Base-by-base conservation (phyloP, 2,888 invertebrate species). In the Itoplectis maculator region DNA sequence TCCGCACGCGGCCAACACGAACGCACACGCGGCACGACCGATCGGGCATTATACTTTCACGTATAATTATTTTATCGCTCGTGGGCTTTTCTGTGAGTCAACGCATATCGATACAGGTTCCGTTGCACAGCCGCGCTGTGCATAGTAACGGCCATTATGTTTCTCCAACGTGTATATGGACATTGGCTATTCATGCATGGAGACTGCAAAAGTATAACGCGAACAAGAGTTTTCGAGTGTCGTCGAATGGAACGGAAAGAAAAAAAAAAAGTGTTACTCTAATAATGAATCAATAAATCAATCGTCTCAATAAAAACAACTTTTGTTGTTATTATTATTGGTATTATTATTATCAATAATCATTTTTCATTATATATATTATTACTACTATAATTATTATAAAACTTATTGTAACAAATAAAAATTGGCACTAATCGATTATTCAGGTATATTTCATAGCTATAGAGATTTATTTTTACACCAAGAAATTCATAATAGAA, bases 31-130 rank as follows among this genome's bases (percentile, higher is more conserved):
- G n/a, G n/a, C 23, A 56, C 45, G 47, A 42, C 23, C 15, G 51
- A 42, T 54, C 51, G 51, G 23, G 42, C 42, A 68, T 74, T 66
- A 56, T 72, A 81, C 81, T 82, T 82, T 79, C 78, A 82, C 74
- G 69, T 74, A 66, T 79, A 82, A 82, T 79, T 79, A 79, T 79
- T 77, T 49, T 15, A 82, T 79, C 78, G 78, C 63, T 75, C 82
- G 73, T 81, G 47, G 73, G 76, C 68, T 68, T 68, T 11, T 35
- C 65, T 45, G 37, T 78, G 78, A 82, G 82, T 82, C 81, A 78
- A 77, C 73, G 29, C 5, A 11, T 54, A 72, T 68, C 73, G 68
- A 68, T 51, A 49, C 74, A 51, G 68, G 65, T 75, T 79, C 70
- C 49, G 40, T 20, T 65, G 20, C 70, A 79, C 70, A 29, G 2